Conservation (phyloP, 2,113 vertebrate genomes). For the Limanda limanda region DNA sequence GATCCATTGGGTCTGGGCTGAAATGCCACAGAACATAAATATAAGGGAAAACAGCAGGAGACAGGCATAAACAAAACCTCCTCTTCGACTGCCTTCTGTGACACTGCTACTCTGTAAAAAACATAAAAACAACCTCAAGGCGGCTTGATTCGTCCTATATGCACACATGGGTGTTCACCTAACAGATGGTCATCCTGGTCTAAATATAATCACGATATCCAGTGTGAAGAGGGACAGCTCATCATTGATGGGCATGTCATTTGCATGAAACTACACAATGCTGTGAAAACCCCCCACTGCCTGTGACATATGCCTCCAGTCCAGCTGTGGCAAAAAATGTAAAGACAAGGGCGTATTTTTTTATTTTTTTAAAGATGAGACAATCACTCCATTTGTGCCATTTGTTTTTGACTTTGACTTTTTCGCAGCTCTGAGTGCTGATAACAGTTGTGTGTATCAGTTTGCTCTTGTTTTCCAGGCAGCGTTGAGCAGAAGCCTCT, state of each 20-base stretch:
- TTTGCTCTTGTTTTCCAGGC: conserved; percentile 72
- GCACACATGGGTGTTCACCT: conserved; percentile 59
- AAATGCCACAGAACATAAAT: conserved; percentile 48
- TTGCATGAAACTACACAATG: conserved; percentile 66
- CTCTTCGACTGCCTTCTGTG: conserved; percentile 30
- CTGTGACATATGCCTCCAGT: conserved; percentile 50
- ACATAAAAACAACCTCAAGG: conserved; percentile 8
- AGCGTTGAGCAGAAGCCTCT: conserved; percentile 64
- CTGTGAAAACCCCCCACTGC: conserved; percentile 42
- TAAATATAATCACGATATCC: conserved; percentile 76
- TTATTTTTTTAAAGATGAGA: neutral
- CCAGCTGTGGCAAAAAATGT: conserved; percentile 41
- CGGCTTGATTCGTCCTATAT: conserved; percentile 42
- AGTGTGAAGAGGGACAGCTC: conserved; percentile 64
- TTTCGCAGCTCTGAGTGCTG: conserved; percentile 42
- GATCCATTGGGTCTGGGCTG: conserved; percentile 23
- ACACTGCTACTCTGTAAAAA: conserved; percentile 38
- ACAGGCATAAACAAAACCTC: conserved; percentile 34
- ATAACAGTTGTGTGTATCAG: conserved; percentile 63
- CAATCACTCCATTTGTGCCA: conserved; percentile 41
- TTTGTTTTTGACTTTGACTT: conserved; percentile 22
- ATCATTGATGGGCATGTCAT: conserved; percentile 55
- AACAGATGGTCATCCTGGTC: conserved; percentile 75
- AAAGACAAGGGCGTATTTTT: neutral
- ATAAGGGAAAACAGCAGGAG: conserved; percentile 27